Evolutionary conservation across 2,113 vertebrate species (phyloP), one percentile per base, ranked within the genome.

Genomic region (Tyto alba): DNA sequence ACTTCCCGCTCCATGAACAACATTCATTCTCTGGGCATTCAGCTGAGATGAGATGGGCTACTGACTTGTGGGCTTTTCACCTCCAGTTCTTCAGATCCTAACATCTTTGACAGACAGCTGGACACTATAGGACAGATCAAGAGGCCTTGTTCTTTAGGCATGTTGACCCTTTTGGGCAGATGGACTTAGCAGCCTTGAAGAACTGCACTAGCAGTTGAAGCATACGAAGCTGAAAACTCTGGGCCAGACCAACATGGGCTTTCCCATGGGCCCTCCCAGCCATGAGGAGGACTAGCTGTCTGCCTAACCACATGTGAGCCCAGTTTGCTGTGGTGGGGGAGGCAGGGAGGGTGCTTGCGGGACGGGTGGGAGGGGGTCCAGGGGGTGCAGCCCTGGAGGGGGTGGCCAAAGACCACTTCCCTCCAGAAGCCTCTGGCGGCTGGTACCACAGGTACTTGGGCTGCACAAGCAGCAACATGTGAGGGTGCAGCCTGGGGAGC

Each of bases 141-240:
- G 7, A 32, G 6, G 2, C 10, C 4, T 5, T 0, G 0, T 38
- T 66, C 32, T 45, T 83, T 26, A 47, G 30, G 19, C 16, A 13
- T 2, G 5, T 21, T 88, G 36, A n/a, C 25, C 5, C 17, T 87
- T 76, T 38, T 21, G 40, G 48, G 30, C 34, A 45, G 30, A 7
- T 0, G 0, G n/a, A 71, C 10, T 36, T 34, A 57, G 11, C 25
- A 25, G 30, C 55, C 55, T 68, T 36, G 38, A 79, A 81, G 34
- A 77, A 13, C 23, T 1, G 2, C 36, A 26, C 13, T 5, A 48
- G 50, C 17, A 76, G 81, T 53, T n/a, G 77, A 68, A 84, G 30
- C 30, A 27, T 2, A 16, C 0, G 0, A 72, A 47, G 21, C 30
- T 85, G 69, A 76, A 86, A 84, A 63, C 7, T 23, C 19, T 22